A percentile compares a stretch with the other conserved stretches of the same genome.
Evolutionary conservation across 2,888 invertebrate species (phyloP).

Genomic region (Pycnomerus fuliginosus): DNA sequence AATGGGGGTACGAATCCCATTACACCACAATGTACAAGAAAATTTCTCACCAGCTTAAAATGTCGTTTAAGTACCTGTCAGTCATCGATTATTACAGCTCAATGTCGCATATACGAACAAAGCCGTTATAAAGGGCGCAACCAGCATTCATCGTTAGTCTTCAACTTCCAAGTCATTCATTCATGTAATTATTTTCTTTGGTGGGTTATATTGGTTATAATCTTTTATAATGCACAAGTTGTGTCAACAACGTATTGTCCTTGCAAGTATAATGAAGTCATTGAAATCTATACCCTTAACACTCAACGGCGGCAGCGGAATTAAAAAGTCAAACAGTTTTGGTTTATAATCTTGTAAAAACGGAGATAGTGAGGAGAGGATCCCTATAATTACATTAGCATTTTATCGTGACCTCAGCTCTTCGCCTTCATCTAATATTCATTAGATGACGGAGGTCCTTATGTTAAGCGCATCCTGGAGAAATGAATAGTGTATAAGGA

Average conservation of each 20-base stretch:
- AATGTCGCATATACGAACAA: constrained; percentile 33
- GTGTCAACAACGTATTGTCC: constrained; percentile 37
- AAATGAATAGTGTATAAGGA: constrained; percentile 21
- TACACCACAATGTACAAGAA: no score
- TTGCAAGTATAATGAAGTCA: constrained; percentile 38
- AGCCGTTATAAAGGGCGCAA: constrained; percentile 30
- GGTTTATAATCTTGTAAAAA: no score
- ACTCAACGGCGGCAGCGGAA: no score
- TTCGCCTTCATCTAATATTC: constrained; percentile 24
- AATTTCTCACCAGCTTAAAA: constrained; percentile 7
- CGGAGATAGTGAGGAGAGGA: no score
- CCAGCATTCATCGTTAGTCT: constrained; percentile 36
- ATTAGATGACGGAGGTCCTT: constrained; percentile 23
- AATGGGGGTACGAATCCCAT: no score
- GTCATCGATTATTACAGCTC: constrained; percentile 35
- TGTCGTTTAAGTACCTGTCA: constrained; percentile 36
- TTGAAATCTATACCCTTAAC: no score
- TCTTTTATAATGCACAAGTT: constrained; percentile 41
- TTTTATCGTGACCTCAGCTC: constrained; percentile 24
- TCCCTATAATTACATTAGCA: constrained; percentile 23
- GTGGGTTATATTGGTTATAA: constrained; percentile 32
- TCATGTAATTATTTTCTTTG: constrained; percentile 38
- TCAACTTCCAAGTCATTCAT: constrained; percentile 32
- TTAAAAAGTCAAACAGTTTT: no score
- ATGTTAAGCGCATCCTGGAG: constrained; percentile 25